These are phyloP conservation scores for Oryzias javanicus DNA, from an alignment of 2,113 vertebrate species.

Conservation along the genomic window DNA sequence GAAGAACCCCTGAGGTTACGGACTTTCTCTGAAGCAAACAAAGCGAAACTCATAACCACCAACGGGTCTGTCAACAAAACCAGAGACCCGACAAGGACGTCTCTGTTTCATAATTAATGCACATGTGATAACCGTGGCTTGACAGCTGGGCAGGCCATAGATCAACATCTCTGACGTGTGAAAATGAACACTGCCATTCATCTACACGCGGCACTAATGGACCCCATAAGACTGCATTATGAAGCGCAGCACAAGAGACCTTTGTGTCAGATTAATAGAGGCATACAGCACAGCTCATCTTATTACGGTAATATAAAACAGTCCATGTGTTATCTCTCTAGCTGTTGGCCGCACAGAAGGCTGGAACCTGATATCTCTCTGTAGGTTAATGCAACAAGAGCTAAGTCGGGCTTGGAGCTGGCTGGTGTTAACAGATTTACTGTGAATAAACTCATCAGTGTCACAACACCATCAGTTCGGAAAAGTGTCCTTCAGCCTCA, in stretches of 20 bases:
- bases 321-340: slow-evolving; percentile 28
- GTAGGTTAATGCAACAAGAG: slow-evolving; percentile 33
- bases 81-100: slow-evolving; percentile 43
- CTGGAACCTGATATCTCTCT: slow-evolving; percentile 21
- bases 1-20: slow-evolving; percentile 42
- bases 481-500: not conserved
- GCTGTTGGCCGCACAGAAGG: slow-evolving; percentile 32
- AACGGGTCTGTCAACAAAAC: slow-evolving; percentile 60
- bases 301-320: slow-evolving; percentile 29
- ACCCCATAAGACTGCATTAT: slow-evolving; percentile 64
- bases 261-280: slow-evolving; percentile 64
- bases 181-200: slow-evolving; percentile 69
- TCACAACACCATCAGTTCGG: not conserved
- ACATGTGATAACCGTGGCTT: slow-evolving; percentile 66
- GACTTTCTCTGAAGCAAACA: slow-evolving; percentile 57
- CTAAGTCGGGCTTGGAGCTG: slow-evolving; percentile 16
- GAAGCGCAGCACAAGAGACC: slow-evolving; percentile 65
- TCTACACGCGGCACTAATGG: slow-evolving; percentile 58
- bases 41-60: slow-evolving; percentile 49
- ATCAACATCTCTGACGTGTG: slow-evolving; percentile 54
- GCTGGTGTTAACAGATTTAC: slow-evolving; percentile 29
- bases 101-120: slow-evolving; percentile 73
- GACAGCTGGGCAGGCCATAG: slow-evolving; percentile 49
- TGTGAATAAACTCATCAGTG: slow-evolving; percentile 4
- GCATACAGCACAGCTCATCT: slow-evolving; percentile 35